phyloP scores from a whole-genome alignment of 2,113 vertebrate genomes.

The Silurus meridionalis region DNA sequence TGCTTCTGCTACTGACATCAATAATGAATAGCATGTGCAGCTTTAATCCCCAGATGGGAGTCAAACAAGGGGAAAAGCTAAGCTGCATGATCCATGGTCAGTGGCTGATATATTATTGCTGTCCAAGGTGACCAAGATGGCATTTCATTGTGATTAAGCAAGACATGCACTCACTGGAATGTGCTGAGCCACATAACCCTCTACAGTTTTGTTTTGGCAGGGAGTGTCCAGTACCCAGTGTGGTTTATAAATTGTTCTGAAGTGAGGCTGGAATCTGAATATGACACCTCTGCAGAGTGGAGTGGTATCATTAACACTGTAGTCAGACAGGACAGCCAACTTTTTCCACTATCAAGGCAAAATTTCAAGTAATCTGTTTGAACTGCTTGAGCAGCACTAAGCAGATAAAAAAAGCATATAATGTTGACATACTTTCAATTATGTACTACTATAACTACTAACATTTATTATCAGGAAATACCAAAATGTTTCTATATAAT shows the following conservation, averaged over 20 bases:
- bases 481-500: background rate
- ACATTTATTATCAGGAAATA: background rate
- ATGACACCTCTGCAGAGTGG: conserved; percentile 38
- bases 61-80: background rate
- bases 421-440: background rate
- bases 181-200: conserved; percentile 5
- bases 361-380: conserved; percentile 5
- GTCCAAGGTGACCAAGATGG: conserved; percentile 5
- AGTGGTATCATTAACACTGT: background rate
- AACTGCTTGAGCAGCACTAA: conserved; percentile 7
- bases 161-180: conserved; percentile 10
- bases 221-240: background rate
- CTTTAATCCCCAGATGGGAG: background rate
- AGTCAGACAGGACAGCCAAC: conserved; percentile 20
- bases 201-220: conserved; percentile 16
- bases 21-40: background rate
- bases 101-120: background rate
- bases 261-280: conserved; percentile 42
- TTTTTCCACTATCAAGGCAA: background rate
- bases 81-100: background rate
- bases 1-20: background rate
- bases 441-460: background rate
- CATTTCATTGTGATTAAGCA: background rate
- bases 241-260: conserved; percentile 24
- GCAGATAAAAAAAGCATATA: background rate